phyloP scores from a whole-genome alignment of 2,888 invertebrate genomes.

The Ramazzottius varieornatus region DNA sequence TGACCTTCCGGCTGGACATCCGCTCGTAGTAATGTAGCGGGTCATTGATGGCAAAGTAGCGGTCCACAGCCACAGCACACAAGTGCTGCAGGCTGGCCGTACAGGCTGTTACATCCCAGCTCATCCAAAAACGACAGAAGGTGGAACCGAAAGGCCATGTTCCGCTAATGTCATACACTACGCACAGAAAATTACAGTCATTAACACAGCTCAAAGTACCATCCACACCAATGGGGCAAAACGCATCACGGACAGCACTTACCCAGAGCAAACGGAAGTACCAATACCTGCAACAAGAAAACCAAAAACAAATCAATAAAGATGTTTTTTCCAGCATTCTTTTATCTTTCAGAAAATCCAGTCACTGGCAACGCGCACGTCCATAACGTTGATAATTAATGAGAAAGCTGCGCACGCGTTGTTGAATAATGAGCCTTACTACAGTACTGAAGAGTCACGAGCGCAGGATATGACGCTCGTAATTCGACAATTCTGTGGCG shows the following conservation, averaged over 20 bases:
- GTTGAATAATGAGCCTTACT: too few relatives aligned
- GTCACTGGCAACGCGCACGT: too few relatives aligned
- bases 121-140: neutral
- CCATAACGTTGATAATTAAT: too few relatives aligned
- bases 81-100: slow-evolving; percentile 2
- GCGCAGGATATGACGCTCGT: too few relatives aligned
- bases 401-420: too few relatives aligned
- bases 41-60: neutral
- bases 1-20: neutral
- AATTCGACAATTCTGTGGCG: too few relatives aligned
- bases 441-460: too few relatives aligned
- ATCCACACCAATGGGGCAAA: neutral
- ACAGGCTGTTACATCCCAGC: neutral
- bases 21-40: slow-evolving; percentile 4
- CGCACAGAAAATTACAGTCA: neutral
- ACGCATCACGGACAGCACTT: too few relatives aligned
- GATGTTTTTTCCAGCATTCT: too few relatives aligned
- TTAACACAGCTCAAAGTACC: neutral
- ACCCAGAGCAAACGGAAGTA: neutral
- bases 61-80: neutral
- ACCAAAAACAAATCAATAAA: too few relatives aligned
- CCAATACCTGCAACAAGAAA: neutral
- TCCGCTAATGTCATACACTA: neutral
- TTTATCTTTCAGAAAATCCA: too few relatives aligned
- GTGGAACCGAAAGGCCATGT: neutral